A percentile compares a stretch with the other conserved stretches of the same genome.
phyloP scores from a whole-genome alignment of 35 echinoderm and acorn worm species.

The Chiridota heheva region DNA sequence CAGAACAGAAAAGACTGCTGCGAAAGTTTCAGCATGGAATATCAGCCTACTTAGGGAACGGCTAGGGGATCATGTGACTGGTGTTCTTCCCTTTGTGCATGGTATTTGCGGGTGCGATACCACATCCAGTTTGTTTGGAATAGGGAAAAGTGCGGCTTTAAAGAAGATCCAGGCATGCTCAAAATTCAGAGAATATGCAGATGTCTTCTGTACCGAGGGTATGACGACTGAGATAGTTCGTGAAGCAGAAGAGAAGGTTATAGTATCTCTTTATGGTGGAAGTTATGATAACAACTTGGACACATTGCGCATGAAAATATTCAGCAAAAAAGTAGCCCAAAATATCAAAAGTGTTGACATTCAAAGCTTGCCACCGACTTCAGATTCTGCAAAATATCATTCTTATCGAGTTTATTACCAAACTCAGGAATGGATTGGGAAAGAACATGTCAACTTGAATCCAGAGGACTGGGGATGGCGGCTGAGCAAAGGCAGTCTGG shows the following conservation, averaged over 20 bases:
- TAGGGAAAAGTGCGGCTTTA: too few relatives aligned
- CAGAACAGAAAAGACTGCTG: neutral
- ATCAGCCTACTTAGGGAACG: neutral
- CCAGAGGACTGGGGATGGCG: constrained; percentile 15
- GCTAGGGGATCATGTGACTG: too few relatives aligned
- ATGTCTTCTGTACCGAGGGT: too few relatives aligned
- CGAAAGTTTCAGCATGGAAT: neutral
- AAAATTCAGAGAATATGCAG: too few relatives aligned
- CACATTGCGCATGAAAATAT: neutral
- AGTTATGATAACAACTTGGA: neutral
- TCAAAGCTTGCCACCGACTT: constrained; percentile 8
- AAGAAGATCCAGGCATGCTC: too few relatives aligned
- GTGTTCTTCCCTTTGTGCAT: too few relatives aligned
- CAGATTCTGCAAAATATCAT: constrained; percentile 23
- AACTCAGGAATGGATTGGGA: constrained; percentile 16
- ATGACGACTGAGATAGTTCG: neutral
- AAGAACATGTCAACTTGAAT: neutral
- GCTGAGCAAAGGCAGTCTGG: neutral
- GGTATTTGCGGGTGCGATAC: too few relatives aligned
- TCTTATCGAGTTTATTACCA: neutral
- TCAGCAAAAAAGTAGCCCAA: neutral
- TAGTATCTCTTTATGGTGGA: neutral
- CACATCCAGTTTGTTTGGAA: too few relatives aligned
- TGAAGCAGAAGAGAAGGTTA: neutral
- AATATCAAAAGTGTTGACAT: neutral